Evolutionary conservation across 2,113 vertebrate genomes (phyloP).

Genomic region (Macroglossus sobrinus): DNA sequence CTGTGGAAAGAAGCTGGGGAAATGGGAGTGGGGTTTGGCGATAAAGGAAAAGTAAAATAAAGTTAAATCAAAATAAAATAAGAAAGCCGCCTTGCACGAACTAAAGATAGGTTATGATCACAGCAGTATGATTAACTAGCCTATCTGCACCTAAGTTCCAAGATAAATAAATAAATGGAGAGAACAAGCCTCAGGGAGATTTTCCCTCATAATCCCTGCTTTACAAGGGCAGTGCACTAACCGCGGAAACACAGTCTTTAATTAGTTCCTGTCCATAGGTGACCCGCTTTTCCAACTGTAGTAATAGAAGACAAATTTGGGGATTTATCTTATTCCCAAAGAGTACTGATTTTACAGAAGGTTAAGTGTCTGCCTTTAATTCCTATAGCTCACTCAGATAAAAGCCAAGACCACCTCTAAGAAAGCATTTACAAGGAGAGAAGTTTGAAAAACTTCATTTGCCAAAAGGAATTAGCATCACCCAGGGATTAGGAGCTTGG

Average conservation of each 20-base stretch:
- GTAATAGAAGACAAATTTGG: constrained; percentile 16
- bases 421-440: constrained; percentile 28
- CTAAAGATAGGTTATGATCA: background rate
- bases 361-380: constrained; percentile 27
- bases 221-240: constrained; percentile 38
- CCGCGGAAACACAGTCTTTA: constrained; percentile 12
- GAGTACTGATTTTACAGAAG: constrained; percentile 36
- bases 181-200: constrained; percentile 2
- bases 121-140: constrained; percentile 7
- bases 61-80: background rate
- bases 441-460: constrained; percentile 47
- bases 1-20: background rate
- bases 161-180: constrained; percentile 57
- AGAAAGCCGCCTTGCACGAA: background rate
- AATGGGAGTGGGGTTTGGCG: background rate
- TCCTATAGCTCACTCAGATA: background rate
- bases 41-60: background rate
- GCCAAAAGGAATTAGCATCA: constrained; percentile 53
- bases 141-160: background rate
- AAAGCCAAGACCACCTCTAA: constrained; percentile 64
- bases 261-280: constrained; percentile 53
- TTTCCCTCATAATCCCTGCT: constrained; percentile 41
- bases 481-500: background rate
- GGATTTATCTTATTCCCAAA: constrained; percentile 9
- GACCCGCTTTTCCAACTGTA: constrained; percentile 44